Conservation (phyloP, 2,113 vertebrate species). For the Brachypteracias leptosomus region DNA sequence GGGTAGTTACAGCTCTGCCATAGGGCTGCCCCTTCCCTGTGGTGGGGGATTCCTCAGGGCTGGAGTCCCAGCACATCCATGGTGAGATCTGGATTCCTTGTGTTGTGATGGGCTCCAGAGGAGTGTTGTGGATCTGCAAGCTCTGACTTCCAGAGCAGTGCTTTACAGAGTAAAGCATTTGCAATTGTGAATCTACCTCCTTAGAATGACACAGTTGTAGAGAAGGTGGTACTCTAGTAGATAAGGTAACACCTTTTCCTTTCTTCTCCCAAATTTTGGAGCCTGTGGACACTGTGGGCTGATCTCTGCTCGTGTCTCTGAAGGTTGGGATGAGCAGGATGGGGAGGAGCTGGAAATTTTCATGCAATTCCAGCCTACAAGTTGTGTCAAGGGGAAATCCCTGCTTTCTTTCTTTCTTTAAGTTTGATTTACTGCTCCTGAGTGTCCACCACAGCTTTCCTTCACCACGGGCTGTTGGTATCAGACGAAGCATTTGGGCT, state of each 20-base stretch:
- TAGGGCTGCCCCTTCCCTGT: neutral
- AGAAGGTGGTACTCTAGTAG: neutral
- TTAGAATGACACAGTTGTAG: neutral
- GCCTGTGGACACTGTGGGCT: neutral
- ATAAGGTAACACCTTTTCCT: neutral
- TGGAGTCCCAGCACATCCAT: rapidly evolving
- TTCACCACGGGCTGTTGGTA: neutral
- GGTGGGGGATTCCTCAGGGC: neutral
- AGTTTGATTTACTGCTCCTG: neutral
- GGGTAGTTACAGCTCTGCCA: neutral
- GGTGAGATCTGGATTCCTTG: neutral
- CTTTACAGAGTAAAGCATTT: neutral
- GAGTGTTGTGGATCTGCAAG: neutral
- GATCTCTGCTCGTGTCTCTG: neutral
- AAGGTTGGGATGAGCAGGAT: neutral
- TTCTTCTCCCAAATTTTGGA: neutral
- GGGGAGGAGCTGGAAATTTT: neutral
- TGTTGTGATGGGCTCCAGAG: neutral
- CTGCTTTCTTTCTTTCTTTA: neutral
- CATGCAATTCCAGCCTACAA: neutral
- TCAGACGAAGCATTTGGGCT: neutral
- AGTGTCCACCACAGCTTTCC: neutral
- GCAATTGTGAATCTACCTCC: neutral
- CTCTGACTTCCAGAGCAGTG: neutral
- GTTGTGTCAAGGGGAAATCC: neutral